Evolutionary conservation across 2,797 vertebrate species (phyloP), one percentile per base, ranked within the genome.

Genomic region (Arctocebus calabarensis): DNA sequence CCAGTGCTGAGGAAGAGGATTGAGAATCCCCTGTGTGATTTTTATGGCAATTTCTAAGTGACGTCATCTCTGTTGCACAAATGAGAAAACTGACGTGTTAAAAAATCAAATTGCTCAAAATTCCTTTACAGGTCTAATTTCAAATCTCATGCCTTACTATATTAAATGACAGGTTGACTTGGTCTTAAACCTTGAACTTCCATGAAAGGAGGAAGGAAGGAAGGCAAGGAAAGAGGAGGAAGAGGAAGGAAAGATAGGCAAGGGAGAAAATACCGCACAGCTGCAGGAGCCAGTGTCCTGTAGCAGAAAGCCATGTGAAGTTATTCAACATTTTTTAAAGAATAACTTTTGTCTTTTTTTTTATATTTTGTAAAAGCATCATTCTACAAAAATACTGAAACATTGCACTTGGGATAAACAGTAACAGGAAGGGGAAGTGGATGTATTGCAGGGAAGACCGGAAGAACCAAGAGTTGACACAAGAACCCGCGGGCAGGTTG

Each of bases 321-420:
- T 83, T 83, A 59, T 48, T 37, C 16, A 52, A 16, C 48, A 16
- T 16, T 52, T 52, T 52, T 52, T 16, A 17, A 52, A 52, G 16
- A 52, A 52, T 52, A 52, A 52, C 48, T 52, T 52, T 52, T 52
- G 48, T 52, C 48, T 17, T 52, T 14, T 66, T 55, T 10, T 13
- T 68, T 34, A n/a, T 68, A 20, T 70, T 59, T 14, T 7, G 22
- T 82, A 27, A 86, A 85, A n/a, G 7, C 32, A 57, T 79, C 27
- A n/a, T 71, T 96, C 93, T 78, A 94, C 20, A 61, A 57, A 59
- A 62, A 52, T 52, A 52, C 48, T 52, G 14, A 52, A 52, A 52
- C 14, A 52, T 14, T 52, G 12, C 84, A 59, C 7, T 3, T 77
- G 0, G 2, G 45, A 86, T 40, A 75, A 61, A 19, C 40, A 62